Evolutionary conservation across 2,113 vertebrate genomes (phyloP), one percentile per base, ranked within the genome.

Genomic region (Eira barbara): DNA sequence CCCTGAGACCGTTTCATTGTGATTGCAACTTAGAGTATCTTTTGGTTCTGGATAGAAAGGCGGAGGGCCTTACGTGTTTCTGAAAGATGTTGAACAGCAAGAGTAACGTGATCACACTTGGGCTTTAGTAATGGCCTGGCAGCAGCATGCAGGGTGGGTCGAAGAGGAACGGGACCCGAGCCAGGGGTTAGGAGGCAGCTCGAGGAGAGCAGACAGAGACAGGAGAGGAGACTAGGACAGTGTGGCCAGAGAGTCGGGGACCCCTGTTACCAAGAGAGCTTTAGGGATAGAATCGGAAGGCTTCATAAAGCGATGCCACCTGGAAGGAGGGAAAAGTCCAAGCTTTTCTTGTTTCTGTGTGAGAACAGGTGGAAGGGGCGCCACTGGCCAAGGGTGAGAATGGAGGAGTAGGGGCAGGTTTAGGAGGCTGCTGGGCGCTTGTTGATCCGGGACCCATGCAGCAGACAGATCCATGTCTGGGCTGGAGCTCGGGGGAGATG

Each of bases 121-220:
- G 63, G n/a, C 59, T 87, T 94, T 92, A 91, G 23, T 94, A 94
- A 55, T 85, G 49, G 82, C 89, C 76, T 90, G 34, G 49, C 47
- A 89, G 45, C 45, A 83, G 4, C 59, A 27, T 45, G 39, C 52
- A 89, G 31, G 69, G 29, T 88, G 7, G 42, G 86, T 65, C 89
- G 61, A 39, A 94, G 92, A 42, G 39, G 36, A 12, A 74, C 6
- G 71, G 25, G 18, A 45, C 47, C 42, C 25, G 42, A 88, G 21
- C 89, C 34, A 57, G 52, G 17, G 29, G 45, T 39, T 13, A 65
- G 78, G 47, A 82, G 34, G 61, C 76, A 69, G 59, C 95, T 89
- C 31, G 2, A 76, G 65, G 57, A 80, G 71, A 79, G 61, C 39
- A 96, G 80, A 78, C 45, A 81, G 92, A 94, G 71, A 89, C 49